Conservation (phyloP, 2,888 invertebrate species). For the Lymantria dispar region DNA sequence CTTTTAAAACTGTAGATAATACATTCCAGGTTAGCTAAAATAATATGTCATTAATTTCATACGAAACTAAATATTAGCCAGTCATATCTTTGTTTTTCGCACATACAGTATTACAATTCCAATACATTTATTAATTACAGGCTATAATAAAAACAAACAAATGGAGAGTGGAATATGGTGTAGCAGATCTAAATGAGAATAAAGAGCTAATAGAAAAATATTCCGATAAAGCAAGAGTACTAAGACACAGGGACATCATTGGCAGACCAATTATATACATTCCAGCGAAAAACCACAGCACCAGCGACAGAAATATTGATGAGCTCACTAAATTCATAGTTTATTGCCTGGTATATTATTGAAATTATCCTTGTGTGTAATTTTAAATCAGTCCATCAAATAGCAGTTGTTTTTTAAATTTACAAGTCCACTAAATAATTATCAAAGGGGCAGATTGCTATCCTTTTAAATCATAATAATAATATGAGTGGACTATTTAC, state of each 20-base stretch:
- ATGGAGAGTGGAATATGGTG: slow-evolving; percentile 89
- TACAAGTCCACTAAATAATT: too few species aligned
- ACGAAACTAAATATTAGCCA: not conserved
- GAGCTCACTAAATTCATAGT: slow-evolving; percentile 91
- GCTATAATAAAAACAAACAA: slow-evolving; percentile 90
- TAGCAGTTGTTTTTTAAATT: too few species aligned
- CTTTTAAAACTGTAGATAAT: slow-evolving; percentile 88
- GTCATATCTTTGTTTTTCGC: too few species aligned
- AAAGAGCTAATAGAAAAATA: slow-evolving; percentile 81
- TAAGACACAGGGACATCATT: slow-evolving; percentile 86
- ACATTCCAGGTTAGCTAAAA: slow-evolving; percentile 85
- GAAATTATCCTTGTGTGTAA: too few species aligned
- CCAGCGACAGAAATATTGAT: slow-evolving; percentile 87
- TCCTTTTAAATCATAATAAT: too few species aligned
- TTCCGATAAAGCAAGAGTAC: slow-evolving; percentile 85
- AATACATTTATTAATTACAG: slow-evolving; percentile 57
- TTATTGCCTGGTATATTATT: slow-evolving; percentile 83
- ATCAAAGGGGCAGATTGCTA: too few species aligned
- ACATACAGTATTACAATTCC: too few species aligned
- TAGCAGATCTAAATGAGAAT: slow-evolving; percentile 80
- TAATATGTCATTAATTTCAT: not conserved
- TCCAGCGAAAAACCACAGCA: slow-evolving; percentile 89
- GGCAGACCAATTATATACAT: slow-evolving; percentile 91
- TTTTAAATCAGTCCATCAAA: too few species aligned
- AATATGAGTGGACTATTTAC: too few species aligned